Evolutionary conservation across 2,888 invertebrate genomes (phyloP), one percentile per base, ranked within the genome.

Genomic region (Epiblema foenella): DNA sequence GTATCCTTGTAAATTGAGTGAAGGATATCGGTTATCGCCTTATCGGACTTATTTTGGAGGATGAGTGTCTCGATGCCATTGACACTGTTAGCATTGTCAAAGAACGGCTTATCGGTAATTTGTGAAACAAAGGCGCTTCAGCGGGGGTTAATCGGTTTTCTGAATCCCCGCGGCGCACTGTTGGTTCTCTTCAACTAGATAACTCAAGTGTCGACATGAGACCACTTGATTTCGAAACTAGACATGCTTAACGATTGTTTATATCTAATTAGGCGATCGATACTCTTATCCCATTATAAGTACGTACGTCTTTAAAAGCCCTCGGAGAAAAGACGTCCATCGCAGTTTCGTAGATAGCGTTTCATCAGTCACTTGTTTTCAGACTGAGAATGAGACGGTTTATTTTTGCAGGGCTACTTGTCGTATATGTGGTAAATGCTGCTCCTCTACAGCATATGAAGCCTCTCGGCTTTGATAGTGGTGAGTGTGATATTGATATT

Each of bases 221-320:
- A 77, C 77, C 82, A 84, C 84, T 88, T 80, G 75, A 78, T 82
- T 83, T 84, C 78, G 80, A 84, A 85, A 87, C 80, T 79, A 80
- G 74, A 76, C 72, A 74, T 78, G 76, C 75, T 74, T 72, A 71
- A 77, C 82, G 84, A 84, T 85, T 84, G 77, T 79, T 82, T 83
- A 83, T 88, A 86, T 87, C 85, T 89, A 90, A 90, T 88, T 88
- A 86, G 86, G 86, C 81, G 85, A 88, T 85, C 79, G 83, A 84
- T 84, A 80, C 79, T 77, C 73, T 82, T 78, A 75, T 83, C 82
- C 84, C 79, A 80, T 82, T 83, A 83, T 80, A 71, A 60, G 46
- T 60, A 65, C 33, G 62, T 75, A 77, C 52, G 74, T 72, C 68
- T 75, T 77, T 79, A 79, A 75, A 79, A 75, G 77, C 68, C 56